Evolutionary conservation across 92 coral and sea anemone species (phyloP).

Genomic region (Porites lobata): DNA sequence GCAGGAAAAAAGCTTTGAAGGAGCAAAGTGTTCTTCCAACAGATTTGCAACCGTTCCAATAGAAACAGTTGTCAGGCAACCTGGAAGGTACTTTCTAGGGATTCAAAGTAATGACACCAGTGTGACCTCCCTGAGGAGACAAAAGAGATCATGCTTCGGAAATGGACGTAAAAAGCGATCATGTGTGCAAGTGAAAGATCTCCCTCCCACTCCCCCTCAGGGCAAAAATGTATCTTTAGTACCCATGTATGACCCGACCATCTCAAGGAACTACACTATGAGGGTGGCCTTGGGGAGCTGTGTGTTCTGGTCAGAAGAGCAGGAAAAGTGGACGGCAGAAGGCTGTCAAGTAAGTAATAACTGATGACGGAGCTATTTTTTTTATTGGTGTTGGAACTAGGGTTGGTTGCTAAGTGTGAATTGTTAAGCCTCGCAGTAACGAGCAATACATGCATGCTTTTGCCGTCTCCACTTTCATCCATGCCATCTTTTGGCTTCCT

Average conservation of each 20-base stretch:
- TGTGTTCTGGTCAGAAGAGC: conserved; percentile 76
- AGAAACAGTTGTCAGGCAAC: conserved; percentile 6
- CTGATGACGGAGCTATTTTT: no score
- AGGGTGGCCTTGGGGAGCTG: conserved; percentile 72
- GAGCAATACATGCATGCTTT: no score
- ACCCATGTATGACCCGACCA: conserved; percentile 67
- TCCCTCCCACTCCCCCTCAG: conserved; percentile 79
- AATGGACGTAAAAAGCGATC: conserved; percentile 77
- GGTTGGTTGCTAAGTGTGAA: no score
- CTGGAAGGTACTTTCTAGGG: conserved; percentile 45
- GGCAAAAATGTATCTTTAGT: conserved; percentile 65
- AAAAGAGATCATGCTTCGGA: conserved; percentile 61
- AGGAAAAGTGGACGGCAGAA: conserved; percentile 76
- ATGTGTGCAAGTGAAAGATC: conserved; percentile 81
- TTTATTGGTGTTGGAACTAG: no score
- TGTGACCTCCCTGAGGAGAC: neutral
- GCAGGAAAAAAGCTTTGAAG: conserved; percentile 2
- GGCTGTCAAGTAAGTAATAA: conserved; percentile 74
- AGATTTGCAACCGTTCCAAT: neutral
- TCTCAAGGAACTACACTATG: conserved; percentile 70
- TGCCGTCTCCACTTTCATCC: no score
- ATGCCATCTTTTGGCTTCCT: no score
- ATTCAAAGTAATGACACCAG: conserved; percentile 20
- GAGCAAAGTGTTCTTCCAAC: neutral
- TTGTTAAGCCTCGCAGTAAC: no score